A percentile compares a stretch with the other conserved stretches of the same genome.
phyloP scores from a whole-genome alignment of 2,113 vertebrate genomes.

The Catharus minimus region DNA sequence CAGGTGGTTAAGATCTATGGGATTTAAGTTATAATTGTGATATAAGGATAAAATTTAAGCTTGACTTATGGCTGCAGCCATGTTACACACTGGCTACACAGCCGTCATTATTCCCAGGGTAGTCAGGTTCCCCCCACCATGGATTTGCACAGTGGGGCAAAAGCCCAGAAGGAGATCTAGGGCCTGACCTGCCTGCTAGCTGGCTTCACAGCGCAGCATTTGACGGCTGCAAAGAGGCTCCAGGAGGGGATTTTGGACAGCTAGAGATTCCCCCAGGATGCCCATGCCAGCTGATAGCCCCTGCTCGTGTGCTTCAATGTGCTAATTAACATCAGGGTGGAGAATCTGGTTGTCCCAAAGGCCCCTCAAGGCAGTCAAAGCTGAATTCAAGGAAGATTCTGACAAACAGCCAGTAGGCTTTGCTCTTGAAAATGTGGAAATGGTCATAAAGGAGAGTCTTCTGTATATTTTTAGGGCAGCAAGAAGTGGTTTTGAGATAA shows the following conservation, averaged over 20 bases:
- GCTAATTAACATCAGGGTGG: not conserved
- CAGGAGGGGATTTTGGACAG: not conserved
- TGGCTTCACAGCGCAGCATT: not conserved
- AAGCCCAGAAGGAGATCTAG: not conserved
- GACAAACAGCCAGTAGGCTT: not conserved
- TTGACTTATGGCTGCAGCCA: not conserved
- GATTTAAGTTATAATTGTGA: not conserved
- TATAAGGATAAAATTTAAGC: not conserved
- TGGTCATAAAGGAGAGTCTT: not conserved
- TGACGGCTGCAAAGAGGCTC: not conserved
- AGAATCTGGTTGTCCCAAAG: not conserved
- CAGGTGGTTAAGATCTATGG: not conserved
- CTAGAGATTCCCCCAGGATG: too few relatives aligned
- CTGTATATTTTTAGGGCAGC: not conserved
- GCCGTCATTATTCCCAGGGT: not conserved
- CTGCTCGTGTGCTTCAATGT: accelerated
- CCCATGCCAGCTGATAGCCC: not conserved
- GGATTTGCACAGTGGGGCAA: not conserved
- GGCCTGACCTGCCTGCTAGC: not conserved
- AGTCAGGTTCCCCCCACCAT: accelerated
- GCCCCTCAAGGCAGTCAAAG: not conserved
- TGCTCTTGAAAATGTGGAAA: not conserved
- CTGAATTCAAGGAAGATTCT: not conserved
- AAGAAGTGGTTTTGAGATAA: not conserved
- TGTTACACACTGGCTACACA: not conserved